phyloP scores from a whole-genome alignment of 2,113 vertebrate species.

The Heloderma charlesbogerti region DNA sequence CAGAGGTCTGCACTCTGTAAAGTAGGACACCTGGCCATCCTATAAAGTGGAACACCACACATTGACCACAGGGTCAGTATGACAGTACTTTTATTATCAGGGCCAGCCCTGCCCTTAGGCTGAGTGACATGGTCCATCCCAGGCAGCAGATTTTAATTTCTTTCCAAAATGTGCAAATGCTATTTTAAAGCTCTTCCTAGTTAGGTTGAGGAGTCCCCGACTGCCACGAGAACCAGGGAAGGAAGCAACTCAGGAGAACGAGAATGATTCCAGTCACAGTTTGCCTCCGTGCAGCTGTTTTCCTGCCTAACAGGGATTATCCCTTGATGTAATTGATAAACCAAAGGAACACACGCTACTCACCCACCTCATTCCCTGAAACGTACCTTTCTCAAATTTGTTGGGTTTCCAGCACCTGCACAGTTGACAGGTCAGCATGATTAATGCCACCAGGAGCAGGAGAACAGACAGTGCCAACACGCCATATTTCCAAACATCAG shows the following conservation, averaged over 20 bases:
- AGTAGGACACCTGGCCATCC: no score
- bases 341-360: not conserved
- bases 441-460: conserved; percentile 74
- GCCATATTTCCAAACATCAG: conserved; percentile 72
- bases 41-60: not conserved
- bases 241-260: not conserved
- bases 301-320: not conserved
- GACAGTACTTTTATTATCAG: not conserved
- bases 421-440: conserved; percentile 79
- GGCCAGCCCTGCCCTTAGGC: not conserved
- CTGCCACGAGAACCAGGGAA: not conserved
- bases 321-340: not conserved
- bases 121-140: not conserved
- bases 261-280: not conserved
- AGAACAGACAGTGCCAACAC: conserved; percentile 72
- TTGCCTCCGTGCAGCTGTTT: not conserved
- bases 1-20: no score
- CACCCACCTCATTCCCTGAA: not conserved
- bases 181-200: not conserved
- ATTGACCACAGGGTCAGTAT: not conserved
- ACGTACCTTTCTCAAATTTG: conserved; percentile 11
- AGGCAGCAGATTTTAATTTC: not conserved
- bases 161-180: not conserved
- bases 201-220: not conserved
- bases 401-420: conserved; percentile 64